These are phyloP conservation scores for Odontomyia ornata DNA, from an alignment of 2,888 invertebrate species.

Conservation along the genomic window DNA sequence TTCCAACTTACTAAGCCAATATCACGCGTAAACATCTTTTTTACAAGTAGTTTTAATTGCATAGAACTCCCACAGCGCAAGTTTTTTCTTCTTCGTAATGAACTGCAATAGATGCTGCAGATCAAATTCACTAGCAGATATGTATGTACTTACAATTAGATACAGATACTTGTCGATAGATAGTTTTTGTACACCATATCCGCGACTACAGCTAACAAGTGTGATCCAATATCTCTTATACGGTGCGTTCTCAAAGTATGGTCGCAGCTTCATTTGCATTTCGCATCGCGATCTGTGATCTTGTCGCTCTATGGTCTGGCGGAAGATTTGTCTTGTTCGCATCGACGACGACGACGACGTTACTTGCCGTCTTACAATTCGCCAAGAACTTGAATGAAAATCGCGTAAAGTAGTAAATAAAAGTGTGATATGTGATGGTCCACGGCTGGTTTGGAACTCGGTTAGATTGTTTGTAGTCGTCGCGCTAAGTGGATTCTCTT, in stretches of 20 bases:
- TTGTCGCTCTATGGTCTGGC: constrained; percentile 8
- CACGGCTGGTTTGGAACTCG: not conserved
- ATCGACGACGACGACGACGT: no score
- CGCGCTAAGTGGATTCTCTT: not conserved
- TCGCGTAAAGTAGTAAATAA: not conserved
- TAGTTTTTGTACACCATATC: not conserved
- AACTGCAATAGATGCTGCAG: constrained; percentile 4
- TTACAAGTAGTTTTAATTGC: constrained; percentile 3
- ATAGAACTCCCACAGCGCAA: constrained; percentile 4
- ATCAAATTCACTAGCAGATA: constrained; percentile 20
- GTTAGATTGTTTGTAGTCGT: not conserved
- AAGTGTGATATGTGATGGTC: not conserved
- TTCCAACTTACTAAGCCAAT: no score
- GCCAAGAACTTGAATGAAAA: not conserved
- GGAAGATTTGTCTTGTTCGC: not conserved
- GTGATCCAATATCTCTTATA: not conserved
- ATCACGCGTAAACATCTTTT: no score
- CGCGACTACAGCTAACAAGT: constrained; percentile 5
- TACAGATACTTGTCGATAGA: constrained; percentile 16
- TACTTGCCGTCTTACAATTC: not conserved
- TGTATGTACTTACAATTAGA: not conserved
- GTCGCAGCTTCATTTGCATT: constrained; percentile 34
- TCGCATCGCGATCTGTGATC: constrained; percentile 33
- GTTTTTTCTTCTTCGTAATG: not conserved
- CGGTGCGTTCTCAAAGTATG: constrained; percentile 15